Percentiles rank a stretch among this genome's conserved stretches.
Evolutionary conservation across 1,140 invertebrate genomes (phyloP).

Genomic region (Ptiloglossa arizonensis): DNA sequence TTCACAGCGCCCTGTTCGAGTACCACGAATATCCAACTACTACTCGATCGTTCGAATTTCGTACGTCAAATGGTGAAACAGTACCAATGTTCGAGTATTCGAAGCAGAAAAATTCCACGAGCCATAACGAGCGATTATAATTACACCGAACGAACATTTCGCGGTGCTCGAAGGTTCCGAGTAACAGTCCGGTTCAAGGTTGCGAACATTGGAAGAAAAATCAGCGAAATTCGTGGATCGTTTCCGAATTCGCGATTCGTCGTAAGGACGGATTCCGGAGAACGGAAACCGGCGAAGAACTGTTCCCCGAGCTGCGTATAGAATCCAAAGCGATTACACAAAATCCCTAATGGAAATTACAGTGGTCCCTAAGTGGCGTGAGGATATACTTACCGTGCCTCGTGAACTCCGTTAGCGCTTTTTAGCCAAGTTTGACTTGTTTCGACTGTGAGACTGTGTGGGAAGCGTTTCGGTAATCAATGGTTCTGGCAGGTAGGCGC

Average conservation of each 20-base stretch:
- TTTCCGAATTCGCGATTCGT: constrained; percentile 48
- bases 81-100: not conserved
- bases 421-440: constrained; percentile 77
- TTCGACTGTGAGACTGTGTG: constrained; percentile 75
- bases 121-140: not conserved
- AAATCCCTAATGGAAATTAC: constrained; percentile 78
- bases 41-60: no score
- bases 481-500: constrained; percentile 80
- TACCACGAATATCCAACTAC: no score
- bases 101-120: not conserved
- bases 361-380: constrained; percentile 75
- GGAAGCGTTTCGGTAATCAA: constrained; percentile 81
- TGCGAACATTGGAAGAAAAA: not conserved
- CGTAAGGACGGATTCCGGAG: constrained; percentile 48
- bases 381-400: constrained; percentile 73
- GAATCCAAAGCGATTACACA: constrained; percentile 62
- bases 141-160: no score
- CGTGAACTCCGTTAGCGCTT: constrained; percentile 75
- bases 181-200: constrained; percentile 15
- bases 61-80: no score
- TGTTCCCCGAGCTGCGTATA: constrained; percentile 8
- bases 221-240: not conserved
- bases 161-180: not conserved
- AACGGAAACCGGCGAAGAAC: constrained; percentile 26
- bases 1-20: no score